These are phyloP conservation scores for Drosophila vallismaia DNA, from an alignment of 2,888 invertebrate genomes.

Conservation along the genomic window DNA sequence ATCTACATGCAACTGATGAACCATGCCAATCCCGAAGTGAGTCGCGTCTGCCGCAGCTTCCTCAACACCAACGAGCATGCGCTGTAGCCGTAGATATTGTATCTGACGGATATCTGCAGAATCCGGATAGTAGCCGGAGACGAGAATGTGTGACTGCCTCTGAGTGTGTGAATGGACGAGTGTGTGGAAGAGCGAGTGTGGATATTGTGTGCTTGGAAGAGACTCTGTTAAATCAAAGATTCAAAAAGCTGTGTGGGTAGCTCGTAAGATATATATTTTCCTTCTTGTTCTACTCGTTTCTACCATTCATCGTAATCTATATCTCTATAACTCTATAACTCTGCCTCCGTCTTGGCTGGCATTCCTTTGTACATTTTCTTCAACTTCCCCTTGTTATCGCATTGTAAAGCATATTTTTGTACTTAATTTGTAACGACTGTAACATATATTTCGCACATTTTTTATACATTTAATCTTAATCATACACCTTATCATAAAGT, in stretches of 20 bases:
- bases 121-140: background rate
- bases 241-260: constrained; percentile 69
- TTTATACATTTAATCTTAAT: constrained; percentile 59
- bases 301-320: constrained; percentile 24
- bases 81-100: constrained; percentile 83
- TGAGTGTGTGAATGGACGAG: constrained; percentile 1
- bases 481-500: constrained; percentile 78
- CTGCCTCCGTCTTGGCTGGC: constrained; percentile 10
- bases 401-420: constrained; percentile 57
- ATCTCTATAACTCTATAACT: constrained; percentile 8
- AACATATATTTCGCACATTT: constrained; percentile 68
- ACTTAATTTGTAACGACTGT: constrained; percentile 73
- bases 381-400: constrained; percentile 48
- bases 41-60: constrained; percentile 88
- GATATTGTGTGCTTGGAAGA: constrained; percentile 12
- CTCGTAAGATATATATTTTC: constrained; percentile 27
- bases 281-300: constrained; percentile 9
- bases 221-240: constrained; percentile 55
- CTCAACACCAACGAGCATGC: constrained; percentile 87
- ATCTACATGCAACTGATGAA: constrained; percentile 88
- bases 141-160: constrained; percentile 12
- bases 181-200: constrained; percentile 17
- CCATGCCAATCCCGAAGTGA: constrained; percentile 88
- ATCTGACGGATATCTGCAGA: constrained; percentile 12
- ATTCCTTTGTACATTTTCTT: constrained; percentile 61